These are phyloP conservation scores for Aspidapion aeneum DNA, from an alignment of 2,888 invertebrate species.

Conservation along the genomic window DNA sequence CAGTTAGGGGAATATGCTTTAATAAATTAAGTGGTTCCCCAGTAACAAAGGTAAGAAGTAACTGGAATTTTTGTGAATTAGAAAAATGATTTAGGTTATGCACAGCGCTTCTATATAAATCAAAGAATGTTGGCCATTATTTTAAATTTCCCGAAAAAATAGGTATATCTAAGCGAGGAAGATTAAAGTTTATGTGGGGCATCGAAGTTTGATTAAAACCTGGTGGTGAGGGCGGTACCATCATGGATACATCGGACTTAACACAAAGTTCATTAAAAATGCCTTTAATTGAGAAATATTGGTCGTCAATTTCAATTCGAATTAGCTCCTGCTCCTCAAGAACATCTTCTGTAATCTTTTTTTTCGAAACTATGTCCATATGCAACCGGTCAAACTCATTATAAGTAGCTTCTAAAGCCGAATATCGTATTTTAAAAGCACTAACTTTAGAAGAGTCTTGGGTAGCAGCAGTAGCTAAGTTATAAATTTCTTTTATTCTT, in stretches of 20 bases:
- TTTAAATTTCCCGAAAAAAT: constrained; percentile 4
- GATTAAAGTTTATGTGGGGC: not conserved
- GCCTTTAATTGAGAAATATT: too few species aligned
- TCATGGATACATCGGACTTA: not conserved
- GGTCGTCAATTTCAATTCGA: too few species aligned
- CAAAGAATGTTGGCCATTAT: not conserved
- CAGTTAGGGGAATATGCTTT: not conserved
- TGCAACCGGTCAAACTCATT: too few species aligned
- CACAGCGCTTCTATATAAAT: not conserved
- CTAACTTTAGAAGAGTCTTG: too few species aligned
- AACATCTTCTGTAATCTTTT: too few species aligned
- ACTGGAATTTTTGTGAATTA: constrained; percentile 1
- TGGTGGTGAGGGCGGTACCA: not conserved
- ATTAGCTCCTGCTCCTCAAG: too few species aligned
- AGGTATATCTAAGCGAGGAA: constrained; percentile 1
- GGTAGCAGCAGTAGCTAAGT: too few species aligned
- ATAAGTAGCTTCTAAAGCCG: too few species aligned
- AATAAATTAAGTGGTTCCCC: constrained; percentile 1
- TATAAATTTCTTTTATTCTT: too few species aligned
- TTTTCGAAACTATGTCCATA: too few species aligned
- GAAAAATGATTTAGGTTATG: not conserved
- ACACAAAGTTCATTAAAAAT: too few species aligned
- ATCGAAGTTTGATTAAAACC: not conserved
- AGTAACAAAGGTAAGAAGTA: not conserved
- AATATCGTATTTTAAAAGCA: too few species aligned